A percentile compares a stretch with the other conserved stretches of the same genome.
These are phyloP conservation scores for Hormaphis cornu DNA, from an alignment of 1,140 invertebrate genomes.

Conservation along the genomic window DNA sequence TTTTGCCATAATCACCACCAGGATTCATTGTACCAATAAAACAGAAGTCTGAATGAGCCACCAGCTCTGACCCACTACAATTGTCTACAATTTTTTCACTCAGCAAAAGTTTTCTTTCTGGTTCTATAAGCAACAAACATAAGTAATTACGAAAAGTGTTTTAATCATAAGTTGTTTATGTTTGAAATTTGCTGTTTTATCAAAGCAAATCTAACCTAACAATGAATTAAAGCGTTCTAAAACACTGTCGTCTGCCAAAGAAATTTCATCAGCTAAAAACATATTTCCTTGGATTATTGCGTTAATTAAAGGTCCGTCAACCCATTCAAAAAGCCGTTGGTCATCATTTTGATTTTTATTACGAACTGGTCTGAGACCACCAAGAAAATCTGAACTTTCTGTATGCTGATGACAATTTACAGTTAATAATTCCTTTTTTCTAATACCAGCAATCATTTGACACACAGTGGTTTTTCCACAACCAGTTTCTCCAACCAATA, in stretches of 20 bases:
- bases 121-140: slow-evolving; percentile 51
- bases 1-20: slow-evolving; percentile 98
- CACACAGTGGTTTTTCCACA: slow-evolving; percentile 98
- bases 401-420: slow-evolving; percentile 99
- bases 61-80: slow-evolving; percentile 45
- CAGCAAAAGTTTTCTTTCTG: slow-evolving; percentile 79
- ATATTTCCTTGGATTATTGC: slow-evolving; percentile 81
- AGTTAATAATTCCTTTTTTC: slow-evolving; percentile 56
- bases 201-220: slow-evolving; percentile 46
- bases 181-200: neutral
- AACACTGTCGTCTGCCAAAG: slow-evolving; percentile 96
- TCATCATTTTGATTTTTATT: slow-evolving; percentile 47
- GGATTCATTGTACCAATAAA: slow-evolving; percentile 99
- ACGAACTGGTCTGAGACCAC: slow-evolving; percentile 83
- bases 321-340: slow-evolving; percentile 86
- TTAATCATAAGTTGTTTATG: neutral
- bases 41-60: slow-evolving; percentile 70
- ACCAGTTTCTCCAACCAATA: slow-evolving; percentile 95
- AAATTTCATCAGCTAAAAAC: slow-evolving; percentile 98
- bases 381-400: slow-evolving; percentile 95
- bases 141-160: slow-evolving; percentile 2
- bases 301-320: slow-evolving; percentile 86
- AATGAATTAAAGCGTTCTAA: slow-evolving; percentile 94
- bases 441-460: slow-evolving; percentile 69
- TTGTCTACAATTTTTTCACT: slow-evolving; percentile 67